Evolutionary conservation across 1,140 invertebrate genomes (phyloP), one percentile per base, ranked within the genome.

Genomic region (Neelides sp.): DNA sequence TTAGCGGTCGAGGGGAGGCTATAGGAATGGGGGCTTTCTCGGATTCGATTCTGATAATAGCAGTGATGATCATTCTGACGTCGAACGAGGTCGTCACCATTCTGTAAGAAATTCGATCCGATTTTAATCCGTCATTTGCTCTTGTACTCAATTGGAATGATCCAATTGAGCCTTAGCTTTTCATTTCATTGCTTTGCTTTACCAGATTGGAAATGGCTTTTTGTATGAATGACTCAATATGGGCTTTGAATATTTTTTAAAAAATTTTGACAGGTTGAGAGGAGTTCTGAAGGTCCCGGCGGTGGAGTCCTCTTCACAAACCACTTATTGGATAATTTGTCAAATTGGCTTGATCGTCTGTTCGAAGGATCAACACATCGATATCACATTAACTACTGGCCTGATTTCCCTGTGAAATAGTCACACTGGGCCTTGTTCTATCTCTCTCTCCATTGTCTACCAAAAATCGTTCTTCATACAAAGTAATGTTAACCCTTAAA

Each of bases 301-400:
- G 28, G 37, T 44, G 46, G 55, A 10, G 35, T 54, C 19, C 43
- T 55, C 10, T 60, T 62, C 43, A 56, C 55, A 13, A 54, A 55
- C 23, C 54, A 61, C 44, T 39, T 65, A 22, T 30, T 63, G 45
- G 63, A 63, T 40, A 66, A 66, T 54, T 73, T 98, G 37, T 79
- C 85, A n/a, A 89, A 89, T 66, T 98, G 94, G 92, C 69, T 98
- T 56, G 93, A 98, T 65, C 77, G 91, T 37, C 70, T 98, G 46
- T 96, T 97, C 66, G 93, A 97, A 68, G 93, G 94, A 35, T 83
- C 82, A 45, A 92, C 93, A 7, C 83, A 85, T 64, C 80, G 90
- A 61, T 96, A 95, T 69, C 83, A 91, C 67, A 80, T 98, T 55
- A 90, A 92, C 66, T 93, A 93, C 69, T 98, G 94, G 94, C 94